Conservation (phyloP, 1,140 invertebrate species). For the Drosophila pseudoananassae region DNA sequence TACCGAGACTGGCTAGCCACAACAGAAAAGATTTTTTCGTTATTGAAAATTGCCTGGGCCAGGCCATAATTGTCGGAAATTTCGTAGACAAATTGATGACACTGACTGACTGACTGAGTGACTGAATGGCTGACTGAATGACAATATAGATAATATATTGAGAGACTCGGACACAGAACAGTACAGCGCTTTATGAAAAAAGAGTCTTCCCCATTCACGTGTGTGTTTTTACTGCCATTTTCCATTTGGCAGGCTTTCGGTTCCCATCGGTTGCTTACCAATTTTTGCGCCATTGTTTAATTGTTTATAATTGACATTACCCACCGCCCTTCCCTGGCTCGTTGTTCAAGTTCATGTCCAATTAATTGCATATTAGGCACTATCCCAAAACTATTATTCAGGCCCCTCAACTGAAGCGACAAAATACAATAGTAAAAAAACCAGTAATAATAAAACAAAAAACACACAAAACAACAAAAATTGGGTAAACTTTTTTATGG, state of each 20-base stretch:
- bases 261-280: constrained; percentile 57
- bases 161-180: constrained; percentile 7
- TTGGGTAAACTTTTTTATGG: constrained; percentile 49
- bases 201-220: constrained; percentile 33
- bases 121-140: constrained; percentile 18
- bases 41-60: constrained; percentile 63
- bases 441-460: constrained; percentile 11
- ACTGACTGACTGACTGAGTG: constrained; percentile 25
- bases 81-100: constrained; percentile 47
- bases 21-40: constrained; percentile 51
- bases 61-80: constrained; percentile 64
- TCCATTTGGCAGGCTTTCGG: neutral
- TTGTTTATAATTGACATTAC: constrained; percentile 41
- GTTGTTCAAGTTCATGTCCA: constrained; percentile 68
- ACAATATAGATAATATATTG: constrained; percentile 1
- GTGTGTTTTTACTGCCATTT: constrained; percentile 7
- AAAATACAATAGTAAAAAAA: constrained; percentile 38
- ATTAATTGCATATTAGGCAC: constrained; percentile 74
- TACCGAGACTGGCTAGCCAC: constrained; percentile 2
- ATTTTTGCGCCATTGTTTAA: constrained; percentile 60
- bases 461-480: constrained; percentile 23
- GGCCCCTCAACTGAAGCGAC: constrained; percentile 64
- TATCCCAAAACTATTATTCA: constrained; percentile 47
- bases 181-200: neutral
- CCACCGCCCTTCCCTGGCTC: neutral